phyloP scores from a whole-genome alignment of 2,113 vertebrate species.

The Calyptommatus sinebrachiatus region DNA sequence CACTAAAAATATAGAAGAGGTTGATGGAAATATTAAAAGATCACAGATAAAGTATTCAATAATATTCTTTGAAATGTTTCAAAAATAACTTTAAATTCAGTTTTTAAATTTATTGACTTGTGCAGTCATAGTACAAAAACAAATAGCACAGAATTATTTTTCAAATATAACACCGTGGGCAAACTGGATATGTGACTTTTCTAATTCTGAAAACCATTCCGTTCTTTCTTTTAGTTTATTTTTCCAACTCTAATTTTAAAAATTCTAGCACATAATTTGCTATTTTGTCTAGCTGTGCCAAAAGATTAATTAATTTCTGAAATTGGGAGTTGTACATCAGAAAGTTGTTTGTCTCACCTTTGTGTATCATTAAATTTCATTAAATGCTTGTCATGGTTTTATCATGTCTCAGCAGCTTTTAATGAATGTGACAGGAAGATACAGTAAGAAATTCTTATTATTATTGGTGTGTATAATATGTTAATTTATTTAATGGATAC shows the following conservation, averaged over 20 bases:
- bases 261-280: slow-evolving; percentile 71
- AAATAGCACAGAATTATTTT: slow-evolving; percentile 4
- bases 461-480: too few relatives aligned
- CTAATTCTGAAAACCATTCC: slow-evolving; percentile 65
- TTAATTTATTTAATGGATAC: too few relatives aligned
- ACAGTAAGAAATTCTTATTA: not conserved
- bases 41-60: not conserved
- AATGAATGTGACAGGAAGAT: slow-evolving; percentile 51
- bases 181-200: slow-evolving; percentile 41
- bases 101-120: slow-evolving; percentile 13
- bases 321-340: slow-evolving; percentile 58
- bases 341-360: slow-evolving; percentile 55
- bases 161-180: slow-evolving; percentile 41
- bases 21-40: not conserved
- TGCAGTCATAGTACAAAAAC: slow-evolving; percentile 35
- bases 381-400: slow-evolving; percentile 56
- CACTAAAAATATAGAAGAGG: not conserved
- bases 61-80: slow-evolving; percentile 6
- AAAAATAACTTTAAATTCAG: slow-evolving; percentile 17
- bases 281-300: slow-evolving; percentile 68
- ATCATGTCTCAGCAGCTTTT: slow-evolving; percentile 71
- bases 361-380: slow-evolving; percentile 66
- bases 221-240: slow-evolving; percentile 61
- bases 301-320: slow-evolving; percentile 73
- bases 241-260: slow-evolving; percentile 71